A percentile compares a stretch with the other conserved stretches of the same genome.
Evolutionary conservation across 1,140 invertebrate genomes (phyloP).

Genomic region (Bombus cullumanus): DNA sequence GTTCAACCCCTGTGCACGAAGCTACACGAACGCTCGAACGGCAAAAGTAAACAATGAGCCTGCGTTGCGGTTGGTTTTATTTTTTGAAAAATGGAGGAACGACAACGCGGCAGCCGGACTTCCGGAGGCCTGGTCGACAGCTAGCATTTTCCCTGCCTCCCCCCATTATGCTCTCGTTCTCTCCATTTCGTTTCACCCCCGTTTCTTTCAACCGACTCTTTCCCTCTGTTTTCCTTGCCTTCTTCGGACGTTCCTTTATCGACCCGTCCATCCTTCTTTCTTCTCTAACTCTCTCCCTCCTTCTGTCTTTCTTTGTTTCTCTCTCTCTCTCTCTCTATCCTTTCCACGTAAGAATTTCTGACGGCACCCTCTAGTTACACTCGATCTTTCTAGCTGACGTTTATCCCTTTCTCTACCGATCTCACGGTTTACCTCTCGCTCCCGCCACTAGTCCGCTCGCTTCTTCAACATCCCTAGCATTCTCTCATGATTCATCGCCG

Average conservation of each 20-base stretch:
- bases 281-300: background rate
- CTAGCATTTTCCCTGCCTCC: constrained; percentile 47
- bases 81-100: constrained; percentile 81
- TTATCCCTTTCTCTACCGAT: constrained; percentile 55
- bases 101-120: constrained; percentile 75
- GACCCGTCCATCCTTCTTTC: constrained; percentile 10
- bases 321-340: background rate
- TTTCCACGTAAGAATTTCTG: constrained; percentile 40
- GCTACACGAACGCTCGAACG: constrained; percentile 50
- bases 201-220: constrained; percentile 18
- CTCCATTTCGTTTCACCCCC: constrained; percentile 37
- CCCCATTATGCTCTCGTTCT: constrained; percentile 45
- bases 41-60: constrained; percentile 78
- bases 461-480: constrained; percentile 69
- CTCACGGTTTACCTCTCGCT: constrained; percentile 60
- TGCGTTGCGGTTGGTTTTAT: constrained; percentile 76
- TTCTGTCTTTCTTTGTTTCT: too few relatives aligned
- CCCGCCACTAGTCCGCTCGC: constrained; percentile 33
- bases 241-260: constrained; percentile 20
- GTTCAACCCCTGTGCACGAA: constrained; percentile 41
- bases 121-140: constrained; percentile 74
- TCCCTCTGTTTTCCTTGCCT: constrained; percentile 25
- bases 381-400: constrained; percentile 45
- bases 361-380: constrained; percentile 51
- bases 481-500: constrained; percentile 81